These are phyloP conservation scores for Spondyliosoma cantharus DNA, from an alignment of 2,797 vertebrate genomes.

Conservation along the genomic window DNA sequence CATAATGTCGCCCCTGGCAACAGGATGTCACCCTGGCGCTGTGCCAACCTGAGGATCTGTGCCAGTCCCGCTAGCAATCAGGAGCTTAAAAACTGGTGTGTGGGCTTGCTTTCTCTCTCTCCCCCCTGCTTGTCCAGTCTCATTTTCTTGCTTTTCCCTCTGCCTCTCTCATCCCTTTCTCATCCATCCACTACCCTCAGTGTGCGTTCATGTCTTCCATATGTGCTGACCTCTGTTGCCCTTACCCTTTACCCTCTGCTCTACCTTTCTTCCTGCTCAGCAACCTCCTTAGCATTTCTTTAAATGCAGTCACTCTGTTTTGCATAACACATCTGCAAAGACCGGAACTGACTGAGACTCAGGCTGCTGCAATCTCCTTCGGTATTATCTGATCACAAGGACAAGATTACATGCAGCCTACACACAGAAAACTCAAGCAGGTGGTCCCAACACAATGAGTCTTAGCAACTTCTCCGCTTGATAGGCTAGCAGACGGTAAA, in stretches of 20 bases:
- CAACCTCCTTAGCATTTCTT: slow-evolving; percentile 23
- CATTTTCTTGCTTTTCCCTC: slow-evolving; percentile 51
- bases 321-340: slow-evolving; percentile 3
- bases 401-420: slow-evolving; percentile 43
- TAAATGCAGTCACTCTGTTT: slow-evolving; percentile 15
- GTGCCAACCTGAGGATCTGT: slow-evolving; percentile 77
- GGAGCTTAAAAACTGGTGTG: slow-evolving; percentile 70
- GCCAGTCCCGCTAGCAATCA: slow-evolving; percentile 74
- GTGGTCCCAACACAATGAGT: slow-evolving; percentile 52
- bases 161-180: slow-evolving; percentile 44
- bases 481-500: slow-evolving; percentile 51
- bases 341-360: slow-evolving; percentile 10
- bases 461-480: slow-evolving; percentile 31
- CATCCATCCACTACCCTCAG: slow-evolving; percentile 42
- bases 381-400: slow-evolving; percentile 33
- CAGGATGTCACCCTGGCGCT: slow-evolving; percentile 80
- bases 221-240: slow-evolving; percentile 47
- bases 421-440: slow-evolving; percentile 53
- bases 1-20: slow-evolving; percentile 84
- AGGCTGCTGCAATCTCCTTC: slow-evolving; percentile 14
- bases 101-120: slow-evolving; percentile 53
- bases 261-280: slow-evolving; percentile 17
- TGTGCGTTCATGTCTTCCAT: slow-evolving; percentile 53
- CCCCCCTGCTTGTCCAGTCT: slow-evolving; percentile 37
- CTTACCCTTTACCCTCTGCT: slow-evolving; percentile 30